These are phyloP conservation scores for Hyphantria cunea DNA, from an alignment of 1,140 invertebrate species.

Conservation along the genomic window DNA sequence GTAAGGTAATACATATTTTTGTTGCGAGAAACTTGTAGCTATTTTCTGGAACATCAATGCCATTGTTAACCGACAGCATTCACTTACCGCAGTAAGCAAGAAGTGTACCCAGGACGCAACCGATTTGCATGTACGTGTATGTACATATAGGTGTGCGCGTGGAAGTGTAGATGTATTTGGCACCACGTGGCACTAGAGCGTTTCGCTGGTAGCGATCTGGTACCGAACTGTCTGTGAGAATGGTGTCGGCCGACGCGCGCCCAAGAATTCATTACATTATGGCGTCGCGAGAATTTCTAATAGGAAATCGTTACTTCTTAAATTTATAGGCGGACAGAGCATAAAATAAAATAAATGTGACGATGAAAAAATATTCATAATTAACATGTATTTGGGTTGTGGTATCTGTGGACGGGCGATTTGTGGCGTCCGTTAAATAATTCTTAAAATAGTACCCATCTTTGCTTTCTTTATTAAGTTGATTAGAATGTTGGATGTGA, in stretches of 20 bases:
- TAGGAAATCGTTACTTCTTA: background rate
- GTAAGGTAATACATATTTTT: too few relatives aligned
- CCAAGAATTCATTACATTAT: conserved; percentile 6
- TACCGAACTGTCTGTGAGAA: conserved; percentile 15
- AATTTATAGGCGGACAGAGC: background rate
- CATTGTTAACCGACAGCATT: too few relatives aligned
- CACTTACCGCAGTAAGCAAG: too few relatives aligned
- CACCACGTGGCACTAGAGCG: background rate
- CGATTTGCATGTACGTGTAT: background rate
- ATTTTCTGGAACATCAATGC: too few relatives aligned
- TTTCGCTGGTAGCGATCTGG: background rate
- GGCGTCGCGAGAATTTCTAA: background rate
- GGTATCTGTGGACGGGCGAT: background rate
- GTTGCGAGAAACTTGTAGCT: too few relatives aligned
- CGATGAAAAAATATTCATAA: background rate
- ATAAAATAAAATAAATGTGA: background rate
- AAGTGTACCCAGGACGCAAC: too few relatives aligned
- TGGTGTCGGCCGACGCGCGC: background rate
- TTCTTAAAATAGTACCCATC: too few relatives aligned
- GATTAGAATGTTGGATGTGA: too few relatives aligned
- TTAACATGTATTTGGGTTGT: background rate
- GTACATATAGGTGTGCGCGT: background rate
- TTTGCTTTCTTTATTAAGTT: background rate
- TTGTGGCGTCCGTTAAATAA: background rate
- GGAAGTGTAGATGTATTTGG: background rate